Base-by-base conservation (phyloP, 2,113 vertebrate species). In the Ptilorrhoa leucosticta region DNA sequence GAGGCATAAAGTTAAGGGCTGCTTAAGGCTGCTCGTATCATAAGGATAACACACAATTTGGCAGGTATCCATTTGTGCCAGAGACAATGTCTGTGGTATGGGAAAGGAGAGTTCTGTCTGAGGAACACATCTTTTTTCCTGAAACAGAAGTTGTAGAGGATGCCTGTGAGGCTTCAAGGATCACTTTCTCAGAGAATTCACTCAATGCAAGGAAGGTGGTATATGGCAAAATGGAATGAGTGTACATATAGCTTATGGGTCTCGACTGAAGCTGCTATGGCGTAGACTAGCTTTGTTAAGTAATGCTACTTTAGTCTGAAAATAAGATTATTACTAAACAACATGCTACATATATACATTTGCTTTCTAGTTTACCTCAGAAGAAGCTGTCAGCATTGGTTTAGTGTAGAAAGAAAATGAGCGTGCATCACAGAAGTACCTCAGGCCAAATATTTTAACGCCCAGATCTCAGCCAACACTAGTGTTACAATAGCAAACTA, bases 371-470 rank as follows among this genome's bases (percentile, higher is more conserved):
- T 64, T 87, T 71, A 10, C 51, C 64, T 75, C 0, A 0, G 69
- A 90, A 90, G 64, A 83, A 48, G 42, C 35, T 72, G 33, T 44
- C 47, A 83, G 31, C 15, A 19, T 13, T 40, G 31, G 28, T 69
- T 72, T 45, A 35, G 28, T 35, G 26, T 3, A 39, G 66, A 72
- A 72, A 47, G 45, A 85, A 91, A 72, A 91, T 0, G 6, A 87
- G 31, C 0, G 0, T 33, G 6, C 48, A 68, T 26, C 39, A 44
- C 61, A 86, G 44, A 54, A 63, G 10, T 5, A 42, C n/a, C 68
- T 70, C 76, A 60, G 47, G 28, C 56, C 64, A 86, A 93, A 60
- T 60, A 83, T 86, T 85, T 80, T 63, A 88, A 83, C 60, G 64
- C 2, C 24, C 42, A 54, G 7, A 35, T 26, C 66, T 66, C 58